Evolutionary conservation across 2,797 vertebrate genomes (phyloP).

Genomic region (Monodelphis domestica): DNA sequence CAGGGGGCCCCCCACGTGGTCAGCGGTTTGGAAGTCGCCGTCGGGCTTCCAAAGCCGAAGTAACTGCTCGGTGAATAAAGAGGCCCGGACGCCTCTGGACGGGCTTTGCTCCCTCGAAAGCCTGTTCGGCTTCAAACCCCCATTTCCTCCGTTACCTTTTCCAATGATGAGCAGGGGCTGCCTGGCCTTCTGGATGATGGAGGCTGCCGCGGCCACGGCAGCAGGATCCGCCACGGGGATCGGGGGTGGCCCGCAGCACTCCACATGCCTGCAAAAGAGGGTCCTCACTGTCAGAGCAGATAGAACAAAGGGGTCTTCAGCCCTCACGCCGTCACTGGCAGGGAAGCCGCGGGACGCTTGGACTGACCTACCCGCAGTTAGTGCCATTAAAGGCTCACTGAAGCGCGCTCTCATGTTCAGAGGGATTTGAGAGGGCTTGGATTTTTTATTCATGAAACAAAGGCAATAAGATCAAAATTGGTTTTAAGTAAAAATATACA

Average conservation of each 20-base stretch:
- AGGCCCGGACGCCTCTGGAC: conserved; percentile 5
- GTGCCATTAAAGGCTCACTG: background rate
- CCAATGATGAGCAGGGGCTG: conserved; percentile 94
- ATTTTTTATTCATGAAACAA: conserved; percentile 43
- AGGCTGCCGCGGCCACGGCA: conserved; percentile 85
- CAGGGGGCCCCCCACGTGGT: conserved; percentile 25
- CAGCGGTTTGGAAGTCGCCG: conserved; percentile 3
- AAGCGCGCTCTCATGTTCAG: conserved; percentile 5
- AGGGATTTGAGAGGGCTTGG: conserved; percentile 28
- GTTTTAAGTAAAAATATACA: conserved; percentile 4
- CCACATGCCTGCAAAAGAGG: conserved; percentile 71
- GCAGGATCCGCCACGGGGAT: conserved; percentile 86
- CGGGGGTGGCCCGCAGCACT: conserved; percentile 91
- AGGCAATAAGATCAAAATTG: conserved; percentile 3
- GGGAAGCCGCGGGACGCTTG: background rate
- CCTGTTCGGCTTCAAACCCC: background rate
- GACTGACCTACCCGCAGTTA: background rate
- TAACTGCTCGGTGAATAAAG: background rate
- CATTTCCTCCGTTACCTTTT: conserved; percentile 89
- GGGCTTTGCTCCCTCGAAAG: background rate
- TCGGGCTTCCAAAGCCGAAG: conserved; percentile 13
- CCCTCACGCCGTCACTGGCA: background rate
- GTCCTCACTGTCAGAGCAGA: background rate
- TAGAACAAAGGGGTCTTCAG: conserved; percentile 26
- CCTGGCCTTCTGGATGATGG: conserved; percentile 87